Conservation (phyloP, 2,113 vertebrate genomes). For the Poecile atricapillus region DNA sequence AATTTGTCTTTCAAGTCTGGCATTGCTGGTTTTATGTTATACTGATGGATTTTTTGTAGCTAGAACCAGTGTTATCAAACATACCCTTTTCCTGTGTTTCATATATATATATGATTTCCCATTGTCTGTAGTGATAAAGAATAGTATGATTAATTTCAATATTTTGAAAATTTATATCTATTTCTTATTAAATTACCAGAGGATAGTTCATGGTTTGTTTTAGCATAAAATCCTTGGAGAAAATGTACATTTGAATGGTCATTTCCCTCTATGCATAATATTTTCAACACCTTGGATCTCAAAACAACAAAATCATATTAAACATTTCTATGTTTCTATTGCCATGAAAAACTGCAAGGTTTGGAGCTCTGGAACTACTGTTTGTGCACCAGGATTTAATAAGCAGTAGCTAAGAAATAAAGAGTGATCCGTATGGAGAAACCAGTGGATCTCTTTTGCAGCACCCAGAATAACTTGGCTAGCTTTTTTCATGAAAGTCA, state of each 20-base stretch:
- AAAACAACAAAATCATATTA: not conserved
- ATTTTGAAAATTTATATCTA: not conserved
- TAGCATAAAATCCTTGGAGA: not conserved
- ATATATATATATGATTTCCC: not conserved
- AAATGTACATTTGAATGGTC: not conserved
- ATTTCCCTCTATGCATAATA: not conserved
- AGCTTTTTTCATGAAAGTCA: not conserved
- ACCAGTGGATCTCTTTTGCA: not conserved
- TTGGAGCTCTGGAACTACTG: not conserved
- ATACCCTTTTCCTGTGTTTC: not conserved
- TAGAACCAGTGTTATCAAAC: not conserved
- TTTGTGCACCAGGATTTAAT: not conserved
- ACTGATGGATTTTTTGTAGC: not conserved
- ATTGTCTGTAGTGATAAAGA: not conserved
- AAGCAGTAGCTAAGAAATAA: not conserved
- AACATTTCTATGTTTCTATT: not conserved
- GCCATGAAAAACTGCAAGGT: not conserved
- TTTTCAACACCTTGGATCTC: not conserved
- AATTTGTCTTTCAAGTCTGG: constrained; percentile 24
- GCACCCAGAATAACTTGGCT: not conserved
- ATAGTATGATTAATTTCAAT: not conserved
- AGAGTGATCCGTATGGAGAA: not conserved
- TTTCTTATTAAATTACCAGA: not conserved
- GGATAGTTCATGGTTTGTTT: not conserved
- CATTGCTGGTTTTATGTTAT: constrained; percentile 17